Base-by-base conservation (phyloP, 2,797 vertebrate genomes). In the Spondyliosoma cantharus region DNA sequence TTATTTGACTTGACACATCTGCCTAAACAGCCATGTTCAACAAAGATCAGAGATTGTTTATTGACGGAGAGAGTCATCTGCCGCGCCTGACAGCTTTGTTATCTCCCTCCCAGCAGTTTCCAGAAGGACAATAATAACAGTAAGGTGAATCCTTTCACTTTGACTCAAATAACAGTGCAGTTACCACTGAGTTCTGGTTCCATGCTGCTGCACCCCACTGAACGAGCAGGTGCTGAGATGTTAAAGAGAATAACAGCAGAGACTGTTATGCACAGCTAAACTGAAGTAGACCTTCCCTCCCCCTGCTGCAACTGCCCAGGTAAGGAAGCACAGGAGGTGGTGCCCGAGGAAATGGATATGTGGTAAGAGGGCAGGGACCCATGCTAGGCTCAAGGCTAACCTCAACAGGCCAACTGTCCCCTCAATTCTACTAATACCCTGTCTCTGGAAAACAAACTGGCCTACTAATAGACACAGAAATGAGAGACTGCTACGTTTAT, bases 1-100 rank as follows among this genome's bases (percentile, higher is more conserved):
- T 93, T 93, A 81, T 93, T 91, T 91, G 78, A 76, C 76, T 87
- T 90, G 22, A 90, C 82, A 88, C 91, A 92, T 90, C 90, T 93
- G 92, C 84, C 86, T 76, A 88, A 87, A 92, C 74, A 89, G 73
- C 54, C 65, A 52, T 19, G 74, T 75, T 78, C 72, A 71, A 62
- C 50, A 70, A 53, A 88, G 87, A 90, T 87, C 81, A 82, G 73
- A 87, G 73, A 42, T 24, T 88, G 89, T 92, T 92, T 93, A 73
- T 91, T 89, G 81, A 91, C 8, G 43, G 42, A 83, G 52, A n/a
- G 48, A 74, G 43, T 74, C 82, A 84, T 82, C 81, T 80, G 70
- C 50, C 29, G 76, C 13, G 73, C 65, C 63, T 69, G 57, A 65
- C 78, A 70, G 66, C 74, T 82, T 42, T 76, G 70, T 74, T 84